phyloP scores from a whole-genome alignment of 2,797 vertebrate genomes.

The Sebastes matsubarae region DNA sequence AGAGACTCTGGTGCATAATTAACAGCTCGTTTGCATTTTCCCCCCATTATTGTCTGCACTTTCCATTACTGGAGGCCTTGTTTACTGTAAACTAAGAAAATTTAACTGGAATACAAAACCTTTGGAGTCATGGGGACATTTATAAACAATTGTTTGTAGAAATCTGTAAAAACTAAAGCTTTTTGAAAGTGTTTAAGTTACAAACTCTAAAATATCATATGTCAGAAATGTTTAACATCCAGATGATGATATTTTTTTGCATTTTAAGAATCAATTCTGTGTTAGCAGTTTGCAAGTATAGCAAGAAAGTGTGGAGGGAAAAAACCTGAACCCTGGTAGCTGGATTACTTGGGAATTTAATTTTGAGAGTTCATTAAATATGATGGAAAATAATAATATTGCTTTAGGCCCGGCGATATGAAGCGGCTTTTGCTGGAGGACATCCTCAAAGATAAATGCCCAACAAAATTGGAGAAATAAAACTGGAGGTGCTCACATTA shows the following conservation, averaged over 20 bases:
- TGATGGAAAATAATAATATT: background rate
- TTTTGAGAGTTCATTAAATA: constrained; percentile 26
- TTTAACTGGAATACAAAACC: background rate
- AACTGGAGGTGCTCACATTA: background rate
- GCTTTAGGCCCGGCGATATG: background rate
- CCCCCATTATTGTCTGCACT: background rate
- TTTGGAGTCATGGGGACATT: background rate
- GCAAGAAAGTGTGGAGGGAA: background rate
- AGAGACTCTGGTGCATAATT: background rate
- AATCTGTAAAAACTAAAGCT: no score
- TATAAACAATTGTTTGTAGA: no score
- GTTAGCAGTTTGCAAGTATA: background rate
- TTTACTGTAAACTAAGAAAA: background rate
- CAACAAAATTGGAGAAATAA: background rate
- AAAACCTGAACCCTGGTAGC: background rate
- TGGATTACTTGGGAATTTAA: constrained; percentile 29
- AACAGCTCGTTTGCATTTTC: background rate
- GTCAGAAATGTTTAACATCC: background rate
- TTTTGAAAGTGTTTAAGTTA: background rate
- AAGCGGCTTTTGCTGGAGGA: background rate
- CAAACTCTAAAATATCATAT: background rate
- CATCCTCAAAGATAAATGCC: constrained; percentile 2
- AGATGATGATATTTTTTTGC: background rate
- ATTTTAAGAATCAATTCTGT: background rate
- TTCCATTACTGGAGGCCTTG: background rate